A percentile compares a stretch with the other conserved stretches of the same genome.
phyloP scores from a whole-genome alignment of 1,140 invertebrate genomes.

The Telenomus remus region DNA sequence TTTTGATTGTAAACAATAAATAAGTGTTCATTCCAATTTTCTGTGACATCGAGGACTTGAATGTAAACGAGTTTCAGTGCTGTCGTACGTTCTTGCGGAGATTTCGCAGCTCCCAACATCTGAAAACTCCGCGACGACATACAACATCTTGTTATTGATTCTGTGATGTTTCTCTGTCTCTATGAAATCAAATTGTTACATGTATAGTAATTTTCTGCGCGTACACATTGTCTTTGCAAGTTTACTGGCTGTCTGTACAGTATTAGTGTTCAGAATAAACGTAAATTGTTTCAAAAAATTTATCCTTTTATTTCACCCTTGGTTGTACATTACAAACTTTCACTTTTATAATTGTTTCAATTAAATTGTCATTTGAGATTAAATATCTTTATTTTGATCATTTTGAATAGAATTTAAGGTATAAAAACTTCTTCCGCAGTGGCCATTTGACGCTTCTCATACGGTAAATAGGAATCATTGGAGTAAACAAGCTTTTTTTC shows the following conservation, averaged over 20 bases:
- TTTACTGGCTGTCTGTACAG: conserved; percentile 69
- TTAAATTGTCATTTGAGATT: too few relatives aligned
- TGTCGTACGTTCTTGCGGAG: conserved; percentile 64
- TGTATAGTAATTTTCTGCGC: conserved; percentile 46
- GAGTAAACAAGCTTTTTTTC: too few relatives aligned
- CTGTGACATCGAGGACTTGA: conserved; percentile 67
- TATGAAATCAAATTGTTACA: conserved; percentile 56
- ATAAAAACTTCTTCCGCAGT: too few relatives aligned
- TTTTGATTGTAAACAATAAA: conserved; percentile 63
- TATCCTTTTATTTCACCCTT: conserved; percentile 5
- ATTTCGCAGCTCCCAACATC: conserved; percentile 64
- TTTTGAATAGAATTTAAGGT: too few relatives aligned
- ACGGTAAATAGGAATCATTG: too few relatives aligned
- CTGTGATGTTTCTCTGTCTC: conserved; percentile 32
- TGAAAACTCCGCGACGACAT: conserved; percentile 64
- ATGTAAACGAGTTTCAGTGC: conserved; percentile 4
- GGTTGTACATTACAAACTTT: too few relatives aligned
- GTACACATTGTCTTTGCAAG: conserved; percentile 62
- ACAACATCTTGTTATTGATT: conserved; percentile 46
- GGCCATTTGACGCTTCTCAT: too few relatives aligned
- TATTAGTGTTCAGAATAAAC: conserved; percentile 70
- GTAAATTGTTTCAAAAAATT: conserved; percentile 43
- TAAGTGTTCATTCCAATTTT: conserved; percentile 69
- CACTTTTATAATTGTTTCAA: background rate
- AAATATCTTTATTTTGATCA: too few relatives aligned